phyloP scores from a whole-genome alignment of 1,140 invertebrate species.

The Drosophila tani region DNA sequence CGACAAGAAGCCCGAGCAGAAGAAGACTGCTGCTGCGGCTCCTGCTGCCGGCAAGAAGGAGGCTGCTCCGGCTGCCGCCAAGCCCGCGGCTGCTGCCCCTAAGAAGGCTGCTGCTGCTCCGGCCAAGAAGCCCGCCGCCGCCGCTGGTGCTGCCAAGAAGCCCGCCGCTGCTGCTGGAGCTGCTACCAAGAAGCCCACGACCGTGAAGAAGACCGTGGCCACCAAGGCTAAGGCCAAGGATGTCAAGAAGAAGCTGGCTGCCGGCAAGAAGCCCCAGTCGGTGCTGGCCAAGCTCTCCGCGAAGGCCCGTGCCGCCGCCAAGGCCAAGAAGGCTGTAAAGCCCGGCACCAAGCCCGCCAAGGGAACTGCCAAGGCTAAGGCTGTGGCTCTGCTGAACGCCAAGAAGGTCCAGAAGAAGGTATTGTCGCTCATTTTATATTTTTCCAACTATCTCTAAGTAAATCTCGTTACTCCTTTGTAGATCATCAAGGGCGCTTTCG shows the following conservation, averaged over 20 bases:
- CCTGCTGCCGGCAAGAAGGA: constrained; percentile 85
- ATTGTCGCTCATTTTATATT: background rate
- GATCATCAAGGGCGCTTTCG: constrained; percentile 96
- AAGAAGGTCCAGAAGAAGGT: constrained; percentile 93
- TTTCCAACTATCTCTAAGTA: background rate
- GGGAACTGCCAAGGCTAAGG: constrained; percentile 86
- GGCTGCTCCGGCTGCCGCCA: constrained; percentile 81
- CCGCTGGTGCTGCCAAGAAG: constrained; percentile 84
- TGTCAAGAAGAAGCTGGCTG: constrained; percentile 86
- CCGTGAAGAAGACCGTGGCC: constrained; percentile 76
- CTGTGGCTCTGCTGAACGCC: constrained; percentile 85
- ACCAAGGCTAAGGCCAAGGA: constrained; percentile 87
- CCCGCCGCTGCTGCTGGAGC: constrained; percentile 82
- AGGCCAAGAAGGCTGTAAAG: constrained; percentile 75
- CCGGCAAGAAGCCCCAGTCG: constrained; percentile 84
- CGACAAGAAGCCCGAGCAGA: constrained; percentile 84
- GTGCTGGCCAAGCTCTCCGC: constrained; percentile 84
- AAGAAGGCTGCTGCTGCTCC: constrained; percentile 69
- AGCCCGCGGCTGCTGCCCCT: constrained; percentile 77
- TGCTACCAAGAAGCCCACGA: constrained; percentile 77
- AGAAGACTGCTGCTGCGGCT: constrained; percentile 81
- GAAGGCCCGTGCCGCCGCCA: constrained; percentile 80
- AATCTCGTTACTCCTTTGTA: constrained; percentile 67
- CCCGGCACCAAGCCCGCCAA: constrained; percentile 76
- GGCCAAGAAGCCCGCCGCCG: constrained; percentile 71